Base-by-base conservation (phyloP, 2,797 vertebrate species). In the Stomatorhinus walkeri region DNA sequence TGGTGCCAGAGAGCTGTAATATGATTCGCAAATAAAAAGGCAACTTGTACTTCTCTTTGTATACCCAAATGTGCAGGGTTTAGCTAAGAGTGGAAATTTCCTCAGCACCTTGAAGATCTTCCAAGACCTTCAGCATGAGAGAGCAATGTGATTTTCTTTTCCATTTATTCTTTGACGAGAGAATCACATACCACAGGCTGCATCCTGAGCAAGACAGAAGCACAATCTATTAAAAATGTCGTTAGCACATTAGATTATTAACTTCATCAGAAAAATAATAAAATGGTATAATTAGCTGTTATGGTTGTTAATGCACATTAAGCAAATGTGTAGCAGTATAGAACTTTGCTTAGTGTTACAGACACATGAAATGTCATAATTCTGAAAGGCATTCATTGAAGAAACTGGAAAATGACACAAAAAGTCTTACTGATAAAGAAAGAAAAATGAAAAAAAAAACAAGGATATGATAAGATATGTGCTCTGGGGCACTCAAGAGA, bases 81-180 rank as follows among this genome's bases (percentile, higher is more conserved):
- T 76, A 52, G 32, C 83, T 85, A 90, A 28, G 28, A 87, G 84
- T 88, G 90, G 84, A 91, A 91, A 91, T 90, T 86, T 91, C 88
- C 52, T 87, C 51, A 84, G 51, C 51, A 89, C 72, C 88, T 90
- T 84, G 88, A 92, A 89, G 51, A 92, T 91, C 87, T 89, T 90
- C 85, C 86, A 76, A 81, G 88, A 87, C 72, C 90, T 89, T 89
- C 90, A 90, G 89, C 91, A 92, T 91, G 91, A 91, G 88, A 92
- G 88, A 89, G 85, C 89, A 81, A 89, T 88, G 90, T 68, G 91
- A 91, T 92, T 87, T 90, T 92, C 91, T 89, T 92, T 92, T 92
- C 68, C 81, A 90, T 92, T 91, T 91, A 92, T 90, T 91, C 89
- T 90, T 59, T 86, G 76, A 87, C 91, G 91, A 91, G 90, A 85